Evolutionary conservation across 1,140 invertebrate species (phyloP), one percentile per base, ranked within the genome.

Genomic region (Drosophila watanabei): DNA sequence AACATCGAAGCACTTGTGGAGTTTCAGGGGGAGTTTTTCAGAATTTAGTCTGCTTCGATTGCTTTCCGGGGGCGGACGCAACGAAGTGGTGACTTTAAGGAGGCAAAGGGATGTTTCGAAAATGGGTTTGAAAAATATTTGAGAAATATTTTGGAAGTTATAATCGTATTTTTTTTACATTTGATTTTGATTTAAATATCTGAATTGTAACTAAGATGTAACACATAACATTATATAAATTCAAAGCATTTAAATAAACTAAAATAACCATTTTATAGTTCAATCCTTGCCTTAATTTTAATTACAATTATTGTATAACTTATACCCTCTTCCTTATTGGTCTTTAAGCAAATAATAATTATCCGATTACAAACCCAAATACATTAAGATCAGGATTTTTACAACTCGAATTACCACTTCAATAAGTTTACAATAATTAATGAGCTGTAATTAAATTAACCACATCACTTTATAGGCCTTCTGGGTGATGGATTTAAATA

Each of bases 401-500:
- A 59, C 41, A 69, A 43, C 41, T 30, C 24, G 57, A 32, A 71
- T 71, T 68, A 37, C 48, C 68, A 54, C 64, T 46, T 46, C 57
- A 69, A 61, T 78, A 54, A 30, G 30, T 45, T 68, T 68, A 68
- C 48, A 59, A 35, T 68, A 75, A 73, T 65, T 79, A 88, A 83
- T 86, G 76, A 80, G 71, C 60, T 61, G 57, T 63, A 65, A 86
- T 82, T 60, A 58, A 69, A 77, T 83, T 83, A 72, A 46, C 52
- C 83, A 82, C 78, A 79, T 87, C 68, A 87, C 75, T 85, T 83
- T 64, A 71, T 79, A 72, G 59, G 68, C 68, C 69, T 46, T 59
- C 35, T n/a, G 18, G 63, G 80, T 59, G 46, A 75, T 77, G 58
- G 76, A 87, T 87, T 89, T 73, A 89, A 87, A 80, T 79, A 84